A percentile compares a stretch with the other conserved stretches of the same genome.
These are phyloP conservation scores for Nymphalis c-album DNA, from an alignment of 2,888 invertebrate species.

Conservation along the genomic window DNA sequence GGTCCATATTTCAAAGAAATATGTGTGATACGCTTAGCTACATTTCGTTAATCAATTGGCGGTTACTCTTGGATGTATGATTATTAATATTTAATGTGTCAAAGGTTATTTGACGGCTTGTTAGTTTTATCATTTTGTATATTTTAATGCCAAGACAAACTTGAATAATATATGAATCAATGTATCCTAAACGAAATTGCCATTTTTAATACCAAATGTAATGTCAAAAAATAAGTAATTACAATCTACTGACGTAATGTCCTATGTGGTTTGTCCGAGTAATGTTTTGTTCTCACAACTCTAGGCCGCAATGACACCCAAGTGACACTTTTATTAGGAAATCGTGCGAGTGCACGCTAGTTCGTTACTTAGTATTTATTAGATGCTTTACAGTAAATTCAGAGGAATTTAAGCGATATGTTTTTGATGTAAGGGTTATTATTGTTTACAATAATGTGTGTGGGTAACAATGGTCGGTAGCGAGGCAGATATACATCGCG, in stretches of 20 bases:
- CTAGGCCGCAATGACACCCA: conserved; percentile 48
- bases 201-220: too few species aligned
- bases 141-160: too few species aligned
- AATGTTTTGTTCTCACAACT: conserved; percentile 37
- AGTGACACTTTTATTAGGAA: conserved; percentile 69
- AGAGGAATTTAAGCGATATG: conserved; percentile 21
- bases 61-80: conserved; percentile 16
- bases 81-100: neutral
- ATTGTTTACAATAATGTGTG: conserved; percentile 20
- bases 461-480: conserved; percentile 44
- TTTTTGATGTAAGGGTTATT: conserved; percentile 21
- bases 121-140: too few species aligned
- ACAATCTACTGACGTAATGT: conserved; percentile 16
- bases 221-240: too few species aligned
- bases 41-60: conserved; percentile 35
- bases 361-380: conserved; percentile 35
- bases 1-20: conserved; percentile 76
- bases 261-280: conserved; percentile 4
- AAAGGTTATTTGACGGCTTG: neutral
- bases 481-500: conserved; percentile 62
- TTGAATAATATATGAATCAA: too few species aligned
- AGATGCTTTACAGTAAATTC: conserved; percentile 5
- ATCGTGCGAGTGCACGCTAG: conserved; percentile 57
- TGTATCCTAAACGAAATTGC: too few species aligned
- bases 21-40: conserved; percentile 48